Base-by-base conservation (phyloP, 2,888 invertebrate genomes). In the Dryococelus australis region DNA sequence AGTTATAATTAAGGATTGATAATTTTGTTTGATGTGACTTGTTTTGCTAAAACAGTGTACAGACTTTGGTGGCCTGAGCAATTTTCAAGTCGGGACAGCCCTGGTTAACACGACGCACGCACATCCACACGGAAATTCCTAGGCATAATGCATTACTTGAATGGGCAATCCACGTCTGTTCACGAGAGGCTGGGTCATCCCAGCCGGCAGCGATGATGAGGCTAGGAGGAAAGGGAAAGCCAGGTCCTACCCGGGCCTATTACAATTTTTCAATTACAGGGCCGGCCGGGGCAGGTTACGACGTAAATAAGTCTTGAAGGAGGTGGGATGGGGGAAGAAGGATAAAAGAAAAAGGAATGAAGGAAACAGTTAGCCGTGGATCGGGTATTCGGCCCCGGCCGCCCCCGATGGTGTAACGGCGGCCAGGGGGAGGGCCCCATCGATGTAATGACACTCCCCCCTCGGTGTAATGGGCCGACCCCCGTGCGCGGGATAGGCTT, bases 261-360 rank as follows among this genome's bases (percentile, higher is more conserved):
- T 65, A 65, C 65, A 65, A 65, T 65, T 65, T 65, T 65, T 65
- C 65, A 65, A 65, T 65, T 65, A 65, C 65, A 65, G 65, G 65
- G 65, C 12, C 6, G 65, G 65, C 65, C 24, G 65, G 65, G 24
- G 65, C 65, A 65, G 6, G 65, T 65, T 65, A 65, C 65, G 65
- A 12, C 65, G 65, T 65, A 65, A 65, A 65, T 65, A 65, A 65
- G 65, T n/a, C 65, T 10, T 65, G 65, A n/a, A 65, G 65, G 20
- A 24, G 65, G 65, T 20, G 6, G 24, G 65, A 20, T 8, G 20
- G 16, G 65, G 20, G 65, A n/a, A 20, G 65, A 9, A 20, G 65
- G 65, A 20, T 35, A 35, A 35, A 35, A 35, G n/a, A 35, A 35
- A 35, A 35, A 35, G 35, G 35, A 35, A 35, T 35, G 65, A 20